phyloP scores from a whole-genome alignment of 2,113 vertebrate genomes.

The Monarcha castaneiventris region DNA sequence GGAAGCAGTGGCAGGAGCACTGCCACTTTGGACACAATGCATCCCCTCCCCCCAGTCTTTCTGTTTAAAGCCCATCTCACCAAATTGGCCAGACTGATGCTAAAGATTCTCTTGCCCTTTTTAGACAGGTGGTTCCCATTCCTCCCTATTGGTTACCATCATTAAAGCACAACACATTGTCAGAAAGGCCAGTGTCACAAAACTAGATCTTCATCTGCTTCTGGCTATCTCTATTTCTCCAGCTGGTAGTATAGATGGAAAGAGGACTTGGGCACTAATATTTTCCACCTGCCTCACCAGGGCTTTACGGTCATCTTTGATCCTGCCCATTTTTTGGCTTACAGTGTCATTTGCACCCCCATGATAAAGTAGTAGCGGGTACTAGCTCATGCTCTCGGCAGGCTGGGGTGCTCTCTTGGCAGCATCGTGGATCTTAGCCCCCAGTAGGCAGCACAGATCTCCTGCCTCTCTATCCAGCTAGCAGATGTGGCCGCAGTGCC shows the following conservation, averaged over 20 bases:
- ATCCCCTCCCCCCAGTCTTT: neutral
- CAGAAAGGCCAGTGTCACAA: neutral
- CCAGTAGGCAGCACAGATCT: neutral
- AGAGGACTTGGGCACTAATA: neutral
- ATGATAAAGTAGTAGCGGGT: fast-evolving
- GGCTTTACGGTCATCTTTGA: neutral
- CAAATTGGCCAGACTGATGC: neutral
- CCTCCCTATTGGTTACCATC: neutral
- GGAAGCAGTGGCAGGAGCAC: neutral
- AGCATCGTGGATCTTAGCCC: neutral
- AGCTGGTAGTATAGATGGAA: neutral
- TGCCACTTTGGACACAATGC: neutral
- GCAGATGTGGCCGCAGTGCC: neutral
- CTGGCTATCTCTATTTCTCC: neutral
- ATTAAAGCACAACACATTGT: neutral
- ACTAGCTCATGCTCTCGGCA: neutral
- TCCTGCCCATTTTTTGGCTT: neutral
- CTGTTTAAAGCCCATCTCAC: neutral
- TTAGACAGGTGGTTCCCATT: neutral
- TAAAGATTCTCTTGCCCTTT: neutral
- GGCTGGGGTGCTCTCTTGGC: neutral
- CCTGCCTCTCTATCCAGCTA: neutral
- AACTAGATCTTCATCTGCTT: neutral
- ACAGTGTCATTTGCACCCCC: fast-evolving
- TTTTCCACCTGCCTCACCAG: neutral